A percentile compares a stretch with the other conserved stretches of the same genome.
phyloP scores from a whole-genome alignment of 2,888 invertebrate genomes.

The Callosobruchus maculatus region DNA sequence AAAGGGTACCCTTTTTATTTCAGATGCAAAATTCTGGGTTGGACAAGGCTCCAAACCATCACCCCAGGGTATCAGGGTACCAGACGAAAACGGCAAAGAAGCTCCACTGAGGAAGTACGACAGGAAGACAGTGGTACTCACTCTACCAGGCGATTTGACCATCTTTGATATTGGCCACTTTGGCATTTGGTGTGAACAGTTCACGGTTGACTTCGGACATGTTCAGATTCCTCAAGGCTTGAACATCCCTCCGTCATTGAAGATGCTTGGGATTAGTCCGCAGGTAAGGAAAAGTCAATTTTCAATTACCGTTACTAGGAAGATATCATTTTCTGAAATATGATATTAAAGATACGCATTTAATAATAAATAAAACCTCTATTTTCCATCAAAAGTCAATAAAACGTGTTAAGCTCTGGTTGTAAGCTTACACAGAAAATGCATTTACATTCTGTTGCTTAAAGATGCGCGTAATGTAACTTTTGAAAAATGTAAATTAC shows the following conservation, averaged over 20 bases:
- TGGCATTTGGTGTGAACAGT: constrained; percentile 90
- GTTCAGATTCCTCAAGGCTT: constrained; percentile 68
- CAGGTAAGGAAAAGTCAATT: constrained; percentile 64
- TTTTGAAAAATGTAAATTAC: no score
- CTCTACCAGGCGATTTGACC: constrained; percentile 83
- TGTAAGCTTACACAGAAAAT: no score
- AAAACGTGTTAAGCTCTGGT: no score
- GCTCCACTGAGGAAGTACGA: constrained; percentile 75
- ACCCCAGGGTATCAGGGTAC: constrained; percentile 78
- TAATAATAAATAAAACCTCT: no score
- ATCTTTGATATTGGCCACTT: constrained; percentile 91
- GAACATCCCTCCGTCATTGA: constrained; percentile 86
- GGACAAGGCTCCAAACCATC: constrained; percentile 78
- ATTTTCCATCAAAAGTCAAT: no score
- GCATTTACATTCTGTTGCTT: no score
- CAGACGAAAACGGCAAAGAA: constrained; percentile 88
- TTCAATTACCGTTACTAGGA: no score
- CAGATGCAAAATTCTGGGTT: constrained; percentile 94
- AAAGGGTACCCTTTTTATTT: constrained; percentile 30
- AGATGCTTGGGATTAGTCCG: constrained; percentile 90
- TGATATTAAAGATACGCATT: no score
- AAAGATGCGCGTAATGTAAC: no score
- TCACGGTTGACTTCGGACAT: constrained; percentile 90
- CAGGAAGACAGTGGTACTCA: constrained; percentile 83
- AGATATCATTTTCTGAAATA: no score